Conservation (phyloP, 2,797 vertebrate species). For the Siniperca obscura region DNA sequence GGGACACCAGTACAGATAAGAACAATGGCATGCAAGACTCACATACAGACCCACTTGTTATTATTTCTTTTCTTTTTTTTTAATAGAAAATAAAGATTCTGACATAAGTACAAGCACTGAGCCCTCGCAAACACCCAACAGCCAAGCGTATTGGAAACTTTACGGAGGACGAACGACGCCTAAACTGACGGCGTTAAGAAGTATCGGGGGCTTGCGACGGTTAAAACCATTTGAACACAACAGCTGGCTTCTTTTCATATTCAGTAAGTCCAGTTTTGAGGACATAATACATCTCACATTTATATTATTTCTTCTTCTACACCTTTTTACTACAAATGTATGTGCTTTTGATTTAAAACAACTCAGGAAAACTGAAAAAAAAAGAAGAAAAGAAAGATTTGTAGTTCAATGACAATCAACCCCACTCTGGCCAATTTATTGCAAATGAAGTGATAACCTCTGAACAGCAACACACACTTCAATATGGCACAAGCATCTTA, state of each 20-base stretch:
- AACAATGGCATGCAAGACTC: constrained; percentile 85
- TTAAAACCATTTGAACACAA: constrained; percentile 74
- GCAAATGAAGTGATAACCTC: constrained; percentile 79
- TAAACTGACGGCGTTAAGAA: constrained; percentile 27
- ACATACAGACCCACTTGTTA: constrained; percentile 78
- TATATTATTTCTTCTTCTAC: constrained; percentile 78
- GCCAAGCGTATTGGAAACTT: constrained; percentile 60
- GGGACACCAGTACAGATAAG: constrained; percentile 78
- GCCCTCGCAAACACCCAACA: constrained; percentile 73
- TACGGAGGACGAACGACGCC: constrained; percentile 52
- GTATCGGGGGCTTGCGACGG: constrained; percentile 51
- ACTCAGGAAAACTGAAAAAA: constrained; percentile 4
- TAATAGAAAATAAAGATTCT: constrained; percentile 80
- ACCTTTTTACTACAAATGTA: constrained; percentile 77
- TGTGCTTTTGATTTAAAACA: constrained; percentile 79
- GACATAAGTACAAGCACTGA: constrained; percentile 77
- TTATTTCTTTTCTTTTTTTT: constrained; percentile 53
- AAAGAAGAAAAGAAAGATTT: constrained; percentile 19
- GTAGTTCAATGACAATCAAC: constrained; percentile 45
- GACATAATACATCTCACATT: constrained; percentile 77
- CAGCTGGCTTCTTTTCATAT: constrained; percentile 78
- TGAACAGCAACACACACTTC: constrained; percentile 78
- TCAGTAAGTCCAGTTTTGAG: constrained; percentile 61
- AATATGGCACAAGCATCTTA: constrained; percentile 82
- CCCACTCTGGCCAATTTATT: constrained; percentile 73